Conservation (phyloP, 2,888 invertebrate genomes). For the Ectemnius lituratus region DNA sequence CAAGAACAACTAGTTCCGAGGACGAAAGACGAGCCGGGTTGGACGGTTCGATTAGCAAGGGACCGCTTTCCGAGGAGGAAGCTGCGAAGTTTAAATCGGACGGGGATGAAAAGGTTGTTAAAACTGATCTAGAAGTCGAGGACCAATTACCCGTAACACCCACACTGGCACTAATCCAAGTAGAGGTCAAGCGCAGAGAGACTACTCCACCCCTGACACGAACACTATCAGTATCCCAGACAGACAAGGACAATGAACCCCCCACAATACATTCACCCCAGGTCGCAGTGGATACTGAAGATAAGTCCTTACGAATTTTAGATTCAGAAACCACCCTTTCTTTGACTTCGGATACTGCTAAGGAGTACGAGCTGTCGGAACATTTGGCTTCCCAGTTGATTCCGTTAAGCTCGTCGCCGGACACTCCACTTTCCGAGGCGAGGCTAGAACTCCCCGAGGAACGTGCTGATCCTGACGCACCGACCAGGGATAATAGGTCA, state of each 20-base stretch:
- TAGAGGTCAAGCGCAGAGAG: constrained; percentile 35
- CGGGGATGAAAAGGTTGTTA: constrained; percentile 59
- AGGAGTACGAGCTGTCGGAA: constrained; percentile 29
- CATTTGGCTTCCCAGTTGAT: constrained; percentile 29
- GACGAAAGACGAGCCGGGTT: constrained; percentile 1
- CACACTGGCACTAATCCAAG: constrained; percentile 44
- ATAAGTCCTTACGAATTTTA: constrained; percentile 56
- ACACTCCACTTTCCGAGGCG: constrained; percentile 17
- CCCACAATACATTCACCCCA: constrained; percentile 31
- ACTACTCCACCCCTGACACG: constrained; percentile 23
- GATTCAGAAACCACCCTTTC: constrained; percentile 52
- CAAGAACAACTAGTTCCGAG: constrained; percentile 13
- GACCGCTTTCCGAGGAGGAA: constrained; percentile 6
- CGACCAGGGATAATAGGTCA: too few species aligned
- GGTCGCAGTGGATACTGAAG: constrained; percentile 32
- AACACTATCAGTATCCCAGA: constrained; percentile 44
- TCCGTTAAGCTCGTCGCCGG: constrained; percentile 18
- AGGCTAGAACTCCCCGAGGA: constrained; percentile 6
- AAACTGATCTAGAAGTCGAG: constrained; percentile 40
- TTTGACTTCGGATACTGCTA: constrained; percentile 42
- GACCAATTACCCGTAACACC: constrained; percentile 36
- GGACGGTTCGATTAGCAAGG: background rate
- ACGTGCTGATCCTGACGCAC: too few species aligned
- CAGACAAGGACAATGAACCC: constrained; percentile 42
- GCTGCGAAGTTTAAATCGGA: constrained; percentile 24